Percentiles rank a stretch among this genome's conserved stretches.
Conservation (phyloP, 2,797 vertebrate genomes). For the Hydrocynus forskahlii region DNA sequence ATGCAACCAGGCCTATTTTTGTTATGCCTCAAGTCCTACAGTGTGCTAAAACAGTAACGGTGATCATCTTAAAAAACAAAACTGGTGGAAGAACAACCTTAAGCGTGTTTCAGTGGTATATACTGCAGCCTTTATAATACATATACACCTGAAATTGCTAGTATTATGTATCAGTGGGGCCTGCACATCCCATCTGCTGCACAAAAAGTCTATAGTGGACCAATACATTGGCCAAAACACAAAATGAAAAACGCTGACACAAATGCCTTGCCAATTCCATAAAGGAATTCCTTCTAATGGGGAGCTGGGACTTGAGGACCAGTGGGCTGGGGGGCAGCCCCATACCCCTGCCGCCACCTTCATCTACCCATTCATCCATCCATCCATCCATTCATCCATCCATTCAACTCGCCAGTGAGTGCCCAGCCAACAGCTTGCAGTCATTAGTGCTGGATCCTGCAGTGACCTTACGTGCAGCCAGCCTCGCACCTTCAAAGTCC, state of each 20-base stretch:
- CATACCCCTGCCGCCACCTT: conserved; percentile 60
- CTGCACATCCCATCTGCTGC: not conserved
- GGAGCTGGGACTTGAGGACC: conserved; percentile 15
- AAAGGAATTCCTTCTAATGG: conserved; percentile 71
- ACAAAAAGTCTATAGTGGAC: not conserved
- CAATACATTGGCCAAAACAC: not conserved
- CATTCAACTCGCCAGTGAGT: conserved; percentile 47
- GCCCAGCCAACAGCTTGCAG: conserved; percentile 77
- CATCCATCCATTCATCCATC: conserved; percentile 47
- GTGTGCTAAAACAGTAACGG: too few species aligned
- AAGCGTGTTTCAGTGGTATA: too few species aligned
- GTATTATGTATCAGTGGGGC: not conserved
- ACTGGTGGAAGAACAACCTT: too few species aligned
- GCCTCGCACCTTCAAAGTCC: conserved; percentile 79
- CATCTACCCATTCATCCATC: conserved; percentile 7
- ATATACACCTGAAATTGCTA: not conserved
- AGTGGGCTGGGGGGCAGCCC: conserved; percentile 63
- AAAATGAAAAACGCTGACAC: conserved; percentile 61
- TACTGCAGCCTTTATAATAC: not conserved
- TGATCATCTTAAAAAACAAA: too few species aligned
- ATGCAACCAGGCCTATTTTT: too few species aligned
- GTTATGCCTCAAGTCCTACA: too few species aligned
- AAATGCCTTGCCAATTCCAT: conserved; percentile 63
- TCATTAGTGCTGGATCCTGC: conserved; percentile 80
- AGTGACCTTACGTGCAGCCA: conserved; percentile 78